Evolutionary conservation across 1,140 invertebrate genomes (phyloP).

Genomic region (Dendroctonus valens): DNA sequence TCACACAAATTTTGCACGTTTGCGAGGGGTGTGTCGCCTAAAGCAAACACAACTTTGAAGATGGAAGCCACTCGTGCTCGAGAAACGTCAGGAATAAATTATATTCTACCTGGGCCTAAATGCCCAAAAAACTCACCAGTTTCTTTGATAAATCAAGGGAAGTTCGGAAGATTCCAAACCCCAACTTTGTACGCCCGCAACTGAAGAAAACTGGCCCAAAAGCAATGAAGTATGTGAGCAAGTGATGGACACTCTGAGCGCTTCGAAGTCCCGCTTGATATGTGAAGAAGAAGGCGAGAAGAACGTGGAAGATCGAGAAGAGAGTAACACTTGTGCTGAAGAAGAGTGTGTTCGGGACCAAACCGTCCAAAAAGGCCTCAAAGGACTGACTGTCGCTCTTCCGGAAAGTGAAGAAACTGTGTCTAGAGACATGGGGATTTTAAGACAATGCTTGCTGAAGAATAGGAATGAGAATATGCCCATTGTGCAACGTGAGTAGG

Average conservation of each 20-base stretch:
- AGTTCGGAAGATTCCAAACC: no score
- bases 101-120: no score
- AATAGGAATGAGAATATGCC: not conserved
- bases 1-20: no score
- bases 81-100: no score
- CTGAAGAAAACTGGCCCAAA: not conserved
- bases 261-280: not conserved
- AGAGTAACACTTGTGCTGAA: not conserved
- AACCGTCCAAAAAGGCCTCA: constrained; percentile 21
- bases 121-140: no score
- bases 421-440: constrained; percentile 14
- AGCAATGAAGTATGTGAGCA: not conserved
- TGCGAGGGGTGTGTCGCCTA: no score
- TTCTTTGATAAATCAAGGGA: no score
- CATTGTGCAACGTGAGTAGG: constrained; percentile 6
- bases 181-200: no score
- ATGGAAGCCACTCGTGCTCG: no score
- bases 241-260: not conserved
- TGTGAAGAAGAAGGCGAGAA: not conserved
- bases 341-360: constrained; percentile 5
- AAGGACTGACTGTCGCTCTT: constrained; percentile 1
- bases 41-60: no score
- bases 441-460: constrained; percentile 13
- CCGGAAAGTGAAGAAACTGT: not conserved
- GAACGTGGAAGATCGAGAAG: not conserved